Evolutionary conservation across 64 coral and sea anemone genomes (phyloP), one percentile per base, ranked within the genome.

Genomic region (Montipora efflorescens): DNA sequence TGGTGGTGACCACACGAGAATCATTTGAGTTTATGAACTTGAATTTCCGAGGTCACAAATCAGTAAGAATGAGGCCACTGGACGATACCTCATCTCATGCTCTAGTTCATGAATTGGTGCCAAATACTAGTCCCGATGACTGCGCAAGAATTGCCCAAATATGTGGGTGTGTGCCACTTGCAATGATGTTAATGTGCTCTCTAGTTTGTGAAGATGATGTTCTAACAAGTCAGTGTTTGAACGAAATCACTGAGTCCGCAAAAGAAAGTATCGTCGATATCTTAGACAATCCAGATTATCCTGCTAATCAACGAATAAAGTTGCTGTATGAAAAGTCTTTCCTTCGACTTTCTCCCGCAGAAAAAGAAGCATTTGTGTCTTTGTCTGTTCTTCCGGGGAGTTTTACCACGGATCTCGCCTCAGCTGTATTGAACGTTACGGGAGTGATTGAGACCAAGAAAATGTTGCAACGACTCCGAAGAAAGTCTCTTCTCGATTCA

Each of bases 401-500:
- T 14, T 92, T 92, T 87, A 82, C 86, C 51, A 22, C 15, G 0
- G 72, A 48, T 7, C 43, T 84, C 28, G 91, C 91, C 50, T 57
- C 72, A 52, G 51, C 91, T 67, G 91, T 87, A 64, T 47, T 92
- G 12, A 51, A 18, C 12, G 5, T 45, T 51, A 6, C 3, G 53
- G 8, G 9, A 1, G 28, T 36, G 46, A 61, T 50, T 7, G 10
- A 5, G 0, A 58, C 48, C 2, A 49, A 86, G 43, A 93, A 47
- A 19, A 70, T 28, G 4, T 44, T 93, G 59, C 8, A 86, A 7
- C 58, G 64, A 22, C 75, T 93, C 28, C 59, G 16, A 28, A 82
- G 89, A 51, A 91, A 91, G n/a, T 69, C 89, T 3, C 76, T 82
- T 28, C 12, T 76, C 45, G 90, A 92, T 48, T 77, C 59, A 47